Percentiles rank a stretch among this genome's conserved stretches.
phyloP scores from a whole-genome alignment of 2,888 invertebrate genomes.

The Seladonia tumulorum region DNA sequence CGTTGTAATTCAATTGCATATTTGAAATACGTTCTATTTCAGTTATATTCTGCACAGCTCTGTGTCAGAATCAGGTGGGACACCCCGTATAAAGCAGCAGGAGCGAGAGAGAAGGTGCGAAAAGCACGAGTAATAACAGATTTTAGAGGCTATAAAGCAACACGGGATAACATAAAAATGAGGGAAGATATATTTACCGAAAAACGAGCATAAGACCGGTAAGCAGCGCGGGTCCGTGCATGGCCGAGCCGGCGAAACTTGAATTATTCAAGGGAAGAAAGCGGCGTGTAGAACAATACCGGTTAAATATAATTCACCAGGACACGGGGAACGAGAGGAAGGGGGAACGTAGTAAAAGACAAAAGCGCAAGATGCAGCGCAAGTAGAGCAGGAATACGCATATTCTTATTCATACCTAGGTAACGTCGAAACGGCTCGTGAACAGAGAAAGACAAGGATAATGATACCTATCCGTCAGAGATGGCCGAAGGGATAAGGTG shows the following conservation, averaged over 20 bases:
- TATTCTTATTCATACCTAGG: neutral
- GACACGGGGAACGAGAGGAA: neutral
- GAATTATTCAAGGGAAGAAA: constrained; percentile 6
- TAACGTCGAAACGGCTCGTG: neutral
- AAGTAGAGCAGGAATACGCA: neutral
- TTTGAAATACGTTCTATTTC: no score
- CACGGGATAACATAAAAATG: neutral
- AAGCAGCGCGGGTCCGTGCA: constrained; percentile 3
- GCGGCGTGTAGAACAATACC: neutral
- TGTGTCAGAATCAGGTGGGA: neutral
- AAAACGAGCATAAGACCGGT: neutral
- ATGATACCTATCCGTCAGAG: neutral
- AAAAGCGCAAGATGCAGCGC: neutral
- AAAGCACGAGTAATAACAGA: neutral
- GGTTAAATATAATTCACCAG: neutral
- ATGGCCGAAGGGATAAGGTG: neutral
- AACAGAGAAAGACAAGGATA: neutral
- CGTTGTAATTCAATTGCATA: no score
- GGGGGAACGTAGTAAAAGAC: neutral
- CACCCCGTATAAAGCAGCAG: neutral
- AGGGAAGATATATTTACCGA: neutral
- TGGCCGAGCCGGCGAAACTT: neutral
- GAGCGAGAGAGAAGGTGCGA: neutral
- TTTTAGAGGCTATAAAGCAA: constrained; percentile 7
- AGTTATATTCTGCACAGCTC: no score